phyloP scores from a whole-genome alignment of 2,888 invertebrate genomes.

The Gastracanthus pulcherrimus region DNA sequence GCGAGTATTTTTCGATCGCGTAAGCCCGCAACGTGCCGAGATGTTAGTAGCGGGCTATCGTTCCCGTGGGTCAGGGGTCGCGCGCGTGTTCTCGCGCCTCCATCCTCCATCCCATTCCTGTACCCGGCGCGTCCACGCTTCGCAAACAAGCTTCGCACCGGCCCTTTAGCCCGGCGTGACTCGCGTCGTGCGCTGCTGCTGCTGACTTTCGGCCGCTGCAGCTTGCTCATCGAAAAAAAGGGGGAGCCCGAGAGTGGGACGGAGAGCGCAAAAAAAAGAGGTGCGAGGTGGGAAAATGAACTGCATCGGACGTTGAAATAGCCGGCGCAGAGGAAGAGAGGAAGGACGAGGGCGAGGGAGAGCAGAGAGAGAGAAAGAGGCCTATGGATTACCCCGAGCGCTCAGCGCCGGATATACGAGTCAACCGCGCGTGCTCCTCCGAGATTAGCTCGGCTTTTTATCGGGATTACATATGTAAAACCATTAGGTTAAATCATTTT shows the following conservation, averaged over 20 bases:
- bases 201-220: conserved; percentile 3
- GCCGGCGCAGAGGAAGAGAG: neutral
- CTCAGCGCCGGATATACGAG: neutral
- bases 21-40: too few species aligned
- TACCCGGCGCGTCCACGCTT: neutral
- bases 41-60: too few species aligned
- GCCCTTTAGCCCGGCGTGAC: neutral
- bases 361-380: too few species aligned
- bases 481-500: conserved; percentile 77
- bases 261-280: neutral
- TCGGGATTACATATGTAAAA: conserved; percentile 77
- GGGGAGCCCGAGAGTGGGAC: neutral
- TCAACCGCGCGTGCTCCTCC: conserved; percentile 67
- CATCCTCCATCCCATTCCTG: too few species aligned
- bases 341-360: neutral
- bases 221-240: conserved; percentile 31
- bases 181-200: neutral
- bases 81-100: too few species aligned
- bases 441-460: conserved; percentile 74
- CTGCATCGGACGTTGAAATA: conserved; percentile 12
- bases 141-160: neutral
- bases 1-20: too few species aligned
- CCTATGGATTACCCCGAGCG: neutral
- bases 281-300: neutral
- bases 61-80: too few species aligned